phyloP scores from a whole-genome alignment of 2,888 invertebrate genomes.

The Platycnemis pennipes region DNA sequence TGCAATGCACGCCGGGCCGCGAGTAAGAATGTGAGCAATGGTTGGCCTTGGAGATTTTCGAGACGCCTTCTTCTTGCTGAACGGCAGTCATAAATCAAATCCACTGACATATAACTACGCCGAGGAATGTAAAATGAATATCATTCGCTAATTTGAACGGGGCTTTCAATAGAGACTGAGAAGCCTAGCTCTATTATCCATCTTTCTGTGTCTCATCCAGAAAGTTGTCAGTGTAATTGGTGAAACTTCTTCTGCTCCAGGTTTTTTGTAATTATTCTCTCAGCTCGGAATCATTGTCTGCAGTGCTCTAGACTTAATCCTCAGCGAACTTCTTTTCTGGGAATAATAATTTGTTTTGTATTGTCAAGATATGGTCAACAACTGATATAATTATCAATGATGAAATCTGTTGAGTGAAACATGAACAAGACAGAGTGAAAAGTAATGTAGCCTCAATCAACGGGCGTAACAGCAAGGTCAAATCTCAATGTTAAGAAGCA shows the following conservation, averaged over 20 bases:
- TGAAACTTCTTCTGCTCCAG: background rate
- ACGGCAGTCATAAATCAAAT: background rate
- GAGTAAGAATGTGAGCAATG: background rate
- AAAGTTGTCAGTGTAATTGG: constrained; percentile 25
- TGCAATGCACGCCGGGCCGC: background rate
- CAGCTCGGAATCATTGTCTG: background rate
- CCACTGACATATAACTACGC: background rate
- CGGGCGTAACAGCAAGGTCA: no score
- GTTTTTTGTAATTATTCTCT: background rate
- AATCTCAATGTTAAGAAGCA: no score
- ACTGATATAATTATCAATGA: background rate
- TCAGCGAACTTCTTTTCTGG: background rate
- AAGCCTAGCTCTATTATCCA: background rate
- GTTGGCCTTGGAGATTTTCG: background rate
- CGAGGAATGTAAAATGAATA: constrained; percentile 34
- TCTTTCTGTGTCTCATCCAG: background rate
- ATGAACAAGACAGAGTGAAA: no score
- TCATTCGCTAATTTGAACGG: constrained; percentile 7
- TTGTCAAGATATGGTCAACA: background rate
- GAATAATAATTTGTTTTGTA: background rate
- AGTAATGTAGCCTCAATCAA: no score
- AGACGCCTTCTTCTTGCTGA: background rate
- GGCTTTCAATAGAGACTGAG: background rate
- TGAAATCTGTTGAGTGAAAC: background rate
- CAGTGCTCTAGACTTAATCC: background rate